phyloP scores from a whole-genome alignment of 64 coral and sea anemone genomes.

The Anthopleura sola region DNA sequence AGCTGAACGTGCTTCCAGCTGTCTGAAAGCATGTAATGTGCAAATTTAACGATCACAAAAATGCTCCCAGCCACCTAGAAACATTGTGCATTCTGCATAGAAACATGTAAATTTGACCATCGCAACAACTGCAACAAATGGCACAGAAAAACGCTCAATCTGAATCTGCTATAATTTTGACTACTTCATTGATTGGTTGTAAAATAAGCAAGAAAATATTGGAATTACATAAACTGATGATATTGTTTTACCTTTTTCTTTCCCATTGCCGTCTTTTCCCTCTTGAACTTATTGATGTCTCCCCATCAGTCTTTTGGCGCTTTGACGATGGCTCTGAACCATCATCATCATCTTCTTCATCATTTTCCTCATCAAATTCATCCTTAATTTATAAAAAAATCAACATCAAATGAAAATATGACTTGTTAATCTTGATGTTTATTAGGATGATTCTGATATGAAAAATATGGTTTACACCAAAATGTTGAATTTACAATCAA shows the following conservation, averaged over 20 bases:
- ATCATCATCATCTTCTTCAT: constrained; percentile 39
- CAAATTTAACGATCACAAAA: no score
- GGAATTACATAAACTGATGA: background rate
- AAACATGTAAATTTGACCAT: no score
- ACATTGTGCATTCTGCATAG: no score
- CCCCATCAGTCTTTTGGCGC: constrained; percentile 60
- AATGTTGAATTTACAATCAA: no score
- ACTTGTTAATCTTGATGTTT: background rate
- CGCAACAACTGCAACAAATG: no score
- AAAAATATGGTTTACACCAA: no score
- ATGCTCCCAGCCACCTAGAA: no score
- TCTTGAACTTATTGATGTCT: background rate
- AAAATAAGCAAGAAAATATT: background rate
- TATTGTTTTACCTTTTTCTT: constrained; percentile 6
- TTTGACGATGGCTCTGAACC: constrained; percentile 73
- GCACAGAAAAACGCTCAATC: no score
- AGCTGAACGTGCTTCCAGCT: no score
- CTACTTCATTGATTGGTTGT: no score
- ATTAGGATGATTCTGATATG: background rate
- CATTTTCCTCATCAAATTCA: constrained; percentile 78
- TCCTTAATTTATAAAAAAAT: constrained; percentile 44
- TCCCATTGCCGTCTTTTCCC: constrained; percentile 28
- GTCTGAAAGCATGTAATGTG: no score
- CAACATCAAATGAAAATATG: background rate
- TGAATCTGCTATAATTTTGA: no score